phyloP scores from a whole-genome alignment of 2,797 vertebrate species.

The Syngnathus rostellatus region DNA sequence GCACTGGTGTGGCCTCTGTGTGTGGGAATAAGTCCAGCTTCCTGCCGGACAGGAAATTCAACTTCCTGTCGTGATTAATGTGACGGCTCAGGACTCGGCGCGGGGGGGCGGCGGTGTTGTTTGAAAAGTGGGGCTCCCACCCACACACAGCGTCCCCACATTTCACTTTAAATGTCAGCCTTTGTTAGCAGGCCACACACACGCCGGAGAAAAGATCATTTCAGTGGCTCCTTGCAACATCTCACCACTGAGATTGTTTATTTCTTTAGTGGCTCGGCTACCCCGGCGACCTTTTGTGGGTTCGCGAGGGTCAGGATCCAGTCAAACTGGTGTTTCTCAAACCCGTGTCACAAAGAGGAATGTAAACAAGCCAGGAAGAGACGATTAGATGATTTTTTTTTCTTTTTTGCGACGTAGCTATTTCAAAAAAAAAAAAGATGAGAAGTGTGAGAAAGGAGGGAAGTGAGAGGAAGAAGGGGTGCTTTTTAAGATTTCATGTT shows the following conservation, averaged over 20 bases:
- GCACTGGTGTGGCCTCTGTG: conserved; percentile 13
- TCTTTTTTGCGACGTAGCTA: neutral
- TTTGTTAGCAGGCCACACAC: conserved; percentile 7
- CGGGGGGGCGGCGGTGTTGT: conserved; percentile 26
- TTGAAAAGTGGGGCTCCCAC: conserved; percentile 40
- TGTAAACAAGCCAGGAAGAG: conserved; percentile 50
- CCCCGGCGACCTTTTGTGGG: conserved; percentile 20
- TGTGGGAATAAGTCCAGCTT: conserved; percentile 33
- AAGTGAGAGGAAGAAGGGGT: conserved; percentile 19
- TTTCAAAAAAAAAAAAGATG: conserved; percentile 13
- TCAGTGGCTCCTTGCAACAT: conserved; percentile 13
- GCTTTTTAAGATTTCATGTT: conserved; percentile 71
- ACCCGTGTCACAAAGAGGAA: conserved; percentile 44
- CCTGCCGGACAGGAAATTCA: conserved; percentile 64
- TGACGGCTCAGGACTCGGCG: conserved; percentile 29
- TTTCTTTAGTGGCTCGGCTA: conserved; percentile 14
- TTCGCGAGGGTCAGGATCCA: conserved; percentile 39
- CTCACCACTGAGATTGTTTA: conserved; percentile 6
- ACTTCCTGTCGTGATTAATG: conserved; percentile 68
- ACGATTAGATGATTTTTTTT: conserved; percentile 17
- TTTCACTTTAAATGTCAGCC: conserved; percentile 35
- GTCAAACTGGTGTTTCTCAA: conserved; percentile 63
- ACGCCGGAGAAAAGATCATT: conserved; percentile 12
- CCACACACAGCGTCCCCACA: conserved; percentile 36
- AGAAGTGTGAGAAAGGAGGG: conserved; percentile 25